phyloP scores from a whole-genome alignment of 2,113 vertebrate genomes.

The Dendrocopos noguchii region DNA sequence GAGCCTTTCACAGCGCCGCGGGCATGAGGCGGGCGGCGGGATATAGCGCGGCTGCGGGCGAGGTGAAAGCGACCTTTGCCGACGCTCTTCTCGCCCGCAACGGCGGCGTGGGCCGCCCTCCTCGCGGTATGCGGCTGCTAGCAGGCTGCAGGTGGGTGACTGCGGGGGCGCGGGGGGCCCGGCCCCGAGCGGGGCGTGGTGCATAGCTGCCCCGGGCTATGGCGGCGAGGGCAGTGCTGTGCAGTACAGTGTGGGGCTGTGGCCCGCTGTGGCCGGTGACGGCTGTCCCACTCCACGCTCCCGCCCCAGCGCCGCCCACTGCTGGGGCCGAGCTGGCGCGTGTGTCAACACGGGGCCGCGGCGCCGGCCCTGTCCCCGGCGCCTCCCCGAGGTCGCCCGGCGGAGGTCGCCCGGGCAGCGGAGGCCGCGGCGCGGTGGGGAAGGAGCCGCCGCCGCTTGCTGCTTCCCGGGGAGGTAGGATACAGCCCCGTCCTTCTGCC shows the following conservation, averaged over 20 bases:
- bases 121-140: neutral
- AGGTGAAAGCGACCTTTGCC: neutral
- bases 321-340: neutral
- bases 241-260: too few relatives aligned
- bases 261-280: neutral
- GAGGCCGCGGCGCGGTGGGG: neutral
- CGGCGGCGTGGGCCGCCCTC: neutral
- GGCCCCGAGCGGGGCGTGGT: neutral
- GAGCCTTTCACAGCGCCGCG: neutral
- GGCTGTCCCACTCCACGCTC: neutral
- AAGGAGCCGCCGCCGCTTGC: neutral
- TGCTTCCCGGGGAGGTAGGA: neutral
- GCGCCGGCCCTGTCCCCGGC: constrained; percentile 40
- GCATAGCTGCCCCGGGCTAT: neutral
- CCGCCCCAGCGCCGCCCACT: neutral
- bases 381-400: constrained; percentile 10
- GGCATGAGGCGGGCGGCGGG: neutral
- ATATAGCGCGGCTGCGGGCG: neutral
- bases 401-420: neutral
- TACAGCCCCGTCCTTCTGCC: neutral
- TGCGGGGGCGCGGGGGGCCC: neutral
- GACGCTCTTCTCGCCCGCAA: neutral
- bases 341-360: neutral
- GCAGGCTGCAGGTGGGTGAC: neutral
- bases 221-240: neutral